Conservation (phyloP, 2,797 vertebrate genomes). For the Gallinago solitaria region DNA sequence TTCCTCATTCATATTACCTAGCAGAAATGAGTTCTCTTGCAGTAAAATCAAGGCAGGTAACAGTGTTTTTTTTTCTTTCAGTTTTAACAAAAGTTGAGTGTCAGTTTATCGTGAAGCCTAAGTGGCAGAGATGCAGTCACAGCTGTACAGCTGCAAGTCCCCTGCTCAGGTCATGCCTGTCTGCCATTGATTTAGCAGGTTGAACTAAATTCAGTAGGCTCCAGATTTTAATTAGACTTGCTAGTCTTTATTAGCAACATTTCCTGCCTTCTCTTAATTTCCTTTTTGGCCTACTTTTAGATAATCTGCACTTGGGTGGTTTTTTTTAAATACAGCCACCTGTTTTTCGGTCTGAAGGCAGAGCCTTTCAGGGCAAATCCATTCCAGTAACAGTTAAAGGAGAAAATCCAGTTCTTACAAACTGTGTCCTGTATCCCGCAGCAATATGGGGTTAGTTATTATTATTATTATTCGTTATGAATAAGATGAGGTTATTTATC, state of each 20-base stretch:
- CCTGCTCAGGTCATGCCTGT: neutral
- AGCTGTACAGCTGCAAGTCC: neutral
- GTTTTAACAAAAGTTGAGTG: neutral
- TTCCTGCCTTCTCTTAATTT: neutral
- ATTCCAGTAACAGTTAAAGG: neutral
- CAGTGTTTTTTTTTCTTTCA: neutral
- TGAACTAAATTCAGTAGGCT: neutral
- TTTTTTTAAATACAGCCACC: fast-evolving
- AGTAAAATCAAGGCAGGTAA: neutral
- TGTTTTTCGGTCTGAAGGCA: neutral
- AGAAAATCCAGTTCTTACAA: neutral
- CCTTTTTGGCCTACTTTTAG: neutral
- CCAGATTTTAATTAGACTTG: neutral
- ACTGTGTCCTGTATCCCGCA: neutral
- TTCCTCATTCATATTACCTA: neutral
- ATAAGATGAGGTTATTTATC: neutral
- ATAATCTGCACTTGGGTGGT: neutral
- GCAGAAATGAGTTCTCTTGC: neutral
- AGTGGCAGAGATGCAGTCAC: neutral
- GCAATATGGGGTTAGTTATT: neutral
- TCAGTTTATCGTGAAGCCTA: neutral
- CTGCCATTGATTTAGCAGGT: neutral
- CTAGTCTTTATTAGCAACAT: neutral
- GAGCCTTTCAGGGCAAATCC: neutral
- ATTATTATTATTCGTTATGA: neutral